Evolutionary conservation across 2,888 invertebrate species (phyloP).

Genomic region (Tiliacea aurago): DNA sequence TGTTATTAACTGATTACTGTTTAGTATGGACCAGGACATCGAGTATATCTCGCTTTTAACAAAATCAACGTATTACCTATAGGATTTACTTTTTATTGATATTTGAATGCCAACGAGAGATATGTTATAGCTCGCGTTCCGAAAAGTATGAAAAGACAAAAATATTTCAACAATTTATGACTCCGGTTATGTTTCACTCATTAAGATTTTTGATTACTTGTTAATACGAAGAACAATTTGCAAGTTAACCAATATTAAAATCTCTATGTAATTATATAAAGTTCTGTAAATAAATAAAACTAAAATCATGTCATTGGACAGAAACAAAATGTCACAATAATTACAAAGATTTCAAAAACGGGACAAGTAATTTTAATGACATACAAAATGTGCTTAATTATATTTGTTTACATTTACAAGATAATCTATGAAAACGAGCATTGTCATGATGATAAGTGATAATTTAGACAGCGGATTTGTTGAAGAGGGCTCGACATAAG

Average conservation of each 20-base stretch:
- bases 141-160: neutral
- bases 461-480: slow-evolving; percentile 12
- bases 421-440: slow-evolving; percentile 33
- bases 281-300: neutral
- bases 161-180: neutral
- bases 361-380: slow-evolving; percentile 5
- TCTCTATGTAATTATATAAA: too few relatives aligned
- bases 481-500: slow-evolving; percentile 21
- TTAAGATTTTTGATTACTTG: neutral
- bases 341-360: slow-evolving; percentile 17
- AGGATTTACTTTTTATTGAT: slow-evolving; percentile 21
- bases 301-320: neutral
- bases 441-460: slow-evolving; percentile 26
- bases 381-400: slow-evolving; percentile 10
- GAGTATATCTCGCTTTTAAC: neutral
- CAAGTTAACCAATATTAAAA: neutral
- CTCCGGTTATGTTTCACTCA: neutral
- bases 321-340: slow-evolving; percentile 13
- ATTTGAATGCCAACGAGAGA: slow-evolving; percentile 32
- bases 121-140: slow-evolving; percentile 2
- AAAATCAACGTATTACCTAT: neutral
- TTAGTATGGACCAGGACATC: neutral
- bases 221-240: neutral
- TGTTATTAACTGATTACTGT: neutral
- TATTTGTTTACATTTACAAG: slow-evolving; percentile 33